Conservation (phyloP, 2,888 invertebrate genomes). For the Parascotia fuliginaria region DNA sequence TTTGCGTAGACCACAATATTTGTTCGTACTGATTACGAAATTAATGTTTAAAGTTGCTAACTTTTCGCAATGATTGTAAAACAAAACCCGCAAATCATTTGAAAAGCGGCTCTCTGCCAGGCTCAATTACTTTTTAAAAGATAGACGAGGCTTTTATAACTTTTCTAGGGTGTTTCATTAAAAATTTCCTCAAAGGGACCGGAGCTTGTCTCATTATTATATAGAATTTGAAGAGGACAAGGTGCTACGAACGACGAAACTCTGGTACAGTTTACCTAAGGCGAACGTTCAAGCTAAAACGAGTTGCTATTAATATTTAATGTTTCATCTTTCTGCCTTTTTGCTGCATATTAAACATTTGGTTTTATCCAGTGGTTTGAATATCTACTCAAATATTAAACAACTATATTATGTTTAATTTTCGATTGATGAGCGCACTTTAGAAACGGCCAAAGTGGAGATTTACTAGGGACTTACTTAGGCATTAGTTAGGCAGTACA, state of each 20-base stretch:
- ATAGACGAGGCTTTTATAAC: conserved; percentile 67
- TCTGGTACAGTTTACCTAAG: conserved; percentile 56
- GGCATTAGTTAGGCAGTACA: no score
- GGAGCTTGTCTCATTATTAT: conserved; percentile 73
- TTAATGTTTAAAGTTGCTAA: conserved; percentile 46
- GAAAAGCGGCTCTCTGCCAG: conserved; percentile 50
- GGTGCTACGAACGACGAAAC: conserved; percentile 58
- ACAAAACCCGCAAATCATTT: conserved; percentile 55
- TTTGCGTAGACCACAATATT: conserved; percentile 37
- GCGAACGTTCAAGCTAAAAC: conserved; percentile 43
- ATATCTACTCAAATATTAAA: conserved; percentile 1
- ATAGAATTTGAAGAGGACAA: conserved; percentile 68
- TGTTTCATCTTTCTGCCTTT: conserved; percentile 29
- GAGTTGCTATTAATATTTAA: conserved; percentile 47
- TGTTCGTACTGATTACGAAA: conserved; percentile 40
- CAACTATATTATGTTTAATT: no score
- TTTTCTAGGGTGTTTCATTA: conserved; percentile 74
- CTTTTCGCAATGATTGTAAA: conserved; percentile 48
- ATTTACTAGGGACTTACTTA: no score
- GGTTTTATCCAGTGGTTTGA: conserved; percentile 11
- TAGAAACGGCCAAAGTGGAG: no score
- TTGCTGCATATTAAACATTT: conserved; percentile 31
- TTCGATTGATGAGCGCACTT: no score
- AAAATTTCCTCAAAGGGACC: conserved; percentile 70
- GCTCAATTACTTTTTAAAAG: conserved; percentile 74